Evolutionary conservation across 1,140 invertebrate species (phyloP).

Genomic region (Charaxes varanes): DNA sequence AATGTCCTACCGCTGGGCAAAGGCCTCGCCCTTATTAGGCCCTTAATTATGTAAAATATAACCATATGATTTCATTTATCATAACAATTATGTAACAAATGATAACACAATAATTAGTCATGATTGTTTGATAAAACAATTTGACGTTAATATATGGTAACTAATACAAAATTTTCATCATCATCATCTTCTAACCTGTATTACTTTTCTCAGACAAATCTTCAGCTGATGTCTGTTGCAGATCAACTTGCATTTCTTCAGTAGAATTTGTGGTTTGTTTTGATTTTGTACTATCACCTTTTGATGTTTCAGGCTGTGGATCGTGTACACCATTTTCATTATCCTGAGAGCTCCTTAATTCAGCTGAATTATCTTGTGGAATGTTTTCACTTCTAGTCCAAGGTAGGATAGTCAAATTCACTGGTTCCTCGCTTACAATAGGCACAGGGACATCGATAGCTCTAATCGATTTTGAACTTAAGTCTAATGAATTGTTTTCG

Average conservation of each 20-base stretch:
- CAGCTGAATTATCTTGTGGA: conserved; percentile 32
- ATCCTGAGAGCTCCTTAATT: conserved; percentile 24
- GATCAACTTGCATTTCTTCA: conserved; percentile 64
- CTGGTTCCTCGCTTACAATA: conserved; percentile 50
- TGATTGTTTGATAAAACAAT: too few relatives aligned
- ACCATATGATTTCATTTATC: too few relatives aligned
- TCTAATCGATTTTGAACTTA: conserved; percentile 54
- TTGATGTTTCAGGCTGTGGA: conserved; percentile 26
- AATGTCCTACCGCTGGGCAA: too few relatives aligned
- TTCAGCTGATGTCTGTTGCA: conserved; percentile 49
- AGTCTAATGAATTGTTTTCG: conserved; percentile 55
- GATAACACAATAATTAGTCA: too few relatives aligned
- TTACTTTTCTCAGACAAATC: conserved; percentile 61
- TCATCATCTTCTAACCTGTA: conserved; percentile 44
- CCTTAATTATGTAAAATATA: too few relatives aligned
- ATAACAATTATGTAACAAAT: too few relatives aligned
- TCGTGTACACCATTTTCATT: conserved; percentile 38
- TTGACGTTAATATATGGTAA: too few relatives aligned
- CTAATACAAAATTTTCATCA: too few relatives aligned
- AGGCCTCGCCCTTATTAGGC: too few relatives aligned
- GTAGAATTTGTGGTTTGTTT: conserved; percentile 21
- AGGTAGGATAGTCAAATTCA: conserved; percentile 56
- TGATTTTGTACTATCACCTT: conserved; percentile 28
- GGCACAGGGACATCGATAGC: conserved; percentile 39
- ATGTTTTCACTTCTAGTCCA: conserved; percentile 47